Base-by-base conservation (phyloP, 2,113 vertebrate species). In the Desmodus rotundus region DNA sequence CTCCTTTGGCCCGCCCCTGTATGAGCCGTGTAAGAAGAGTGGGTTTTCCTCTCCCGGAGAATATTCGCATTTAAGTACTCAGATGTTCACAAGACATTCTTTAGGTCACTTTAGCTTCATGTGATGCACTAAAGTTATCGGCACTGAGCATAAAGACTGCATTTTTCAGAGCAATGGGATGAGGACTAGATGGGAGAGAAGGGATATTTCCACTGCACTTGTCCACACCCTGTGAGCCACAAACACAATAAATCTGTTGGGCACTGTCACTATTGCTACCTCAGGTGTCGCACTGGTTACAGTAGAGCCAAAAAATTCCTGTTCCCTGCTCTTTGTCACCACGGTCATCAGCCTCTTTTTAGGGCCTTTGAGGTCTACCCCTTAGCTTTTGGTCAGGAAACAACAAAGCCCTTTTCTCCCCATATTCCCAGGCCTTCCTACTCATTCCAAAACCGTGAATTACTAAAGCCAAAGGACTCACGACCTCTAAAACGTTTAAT, bases 371-470 rank as follows among this genome's bases (percentile, higher is more conserved):
- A 58, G 12, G 58, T 68, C 15, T 76, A 12, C 9, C n/a, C 26
- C 41, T 92, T 93, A 50, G 67, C 38, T 94, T 89, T 94, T 91
- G 52, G 19, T 38, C 41, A 2, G 31, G 16, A 93, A 96, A 52
- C 86, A 96, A 52, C 86, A 88, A 86, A 81, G 3, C 1, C 17
- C 47, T 93, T 50, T 41, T 7, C 14, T 70, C 31, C 20, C 14
- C 45, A 38, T 17, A 8, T 89, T 89, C 76, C 58, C 3, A 54
- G 36, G 16, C 12, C 41, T 93, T 80, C 61, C 70, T 41, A 61
- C 45, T 87, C 41, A 87, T 77, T 89, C 76, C n/a, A 45, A 92
- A 93, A 94, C 31, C 43, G 41, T 45, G 28, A 83, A 81, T 87
- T 72, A 81, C 33, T 89, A 36, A 20, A 22, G n/a, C 22, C 43